phyloP scores from a whole-genome alignment of 2,113 vertebrate species.

The Phoenicopterus ruber region DNA sequence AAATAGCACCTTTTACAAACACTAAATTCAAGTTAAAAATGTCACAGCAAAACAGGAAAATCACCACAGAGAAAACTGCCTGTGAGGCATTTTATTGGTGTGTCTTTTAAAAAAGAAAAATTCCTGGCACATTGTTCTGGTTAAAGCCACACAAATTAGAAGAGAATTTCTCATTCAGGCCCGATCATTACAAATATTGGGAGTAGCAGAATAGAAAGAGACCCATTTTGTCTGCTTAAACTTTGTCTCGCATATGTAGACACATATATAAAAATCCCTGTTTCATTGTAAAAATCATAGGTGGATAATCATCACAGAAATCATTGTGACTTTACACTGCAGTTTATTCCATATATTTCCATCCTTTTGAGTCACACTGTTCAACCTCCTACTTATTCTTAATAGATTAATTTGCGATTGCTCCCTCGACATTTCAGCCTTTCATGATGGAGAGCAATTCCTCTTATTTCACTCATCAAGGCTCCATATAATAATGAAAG shows the following conservation, averaged over 20 bases:
- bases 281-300: neutral
- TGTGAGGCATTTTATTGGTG: neutral
- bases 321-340: neutral
- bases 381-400: slow-evolving; percentile 39
- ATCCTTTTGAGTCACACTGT: neutral
- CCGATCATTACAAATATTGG: neutral
- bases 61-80: neutral
- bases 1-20: slow-evolving; percentile 17
- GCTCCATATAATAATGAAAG: slow-evolving; percentile 31
- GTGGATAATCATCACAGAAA: neutral
- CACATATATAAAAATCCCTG: neutral
- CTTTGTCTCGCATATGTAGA: neutral
- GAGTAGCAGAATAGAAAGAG: neutral
- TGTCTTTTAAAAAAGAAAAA: neutral
- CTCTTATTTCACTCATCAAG: slow-evolving; percentile 58
- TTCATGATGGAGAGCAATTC: slow-evolving; percentile 43
- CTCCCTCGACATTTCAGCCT: slow-evolving; percentile 46
- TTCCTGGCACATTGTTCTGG: neutral
- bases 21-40: slow-evolving; percentile 37
- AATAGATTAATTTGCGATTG: slow-evolving; percentile 59
- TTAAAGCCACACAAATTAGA: neutral
- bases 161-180: neutral
- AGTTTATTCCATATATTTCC: slow-evolving; percentile 30
- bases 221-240: neutral
- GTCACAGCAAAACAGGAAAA: slow-evolving; percentile 25